Conservation (phyloP, 2,888 invertebrate genomes). For the Amblyteles armatorius region DNA sequence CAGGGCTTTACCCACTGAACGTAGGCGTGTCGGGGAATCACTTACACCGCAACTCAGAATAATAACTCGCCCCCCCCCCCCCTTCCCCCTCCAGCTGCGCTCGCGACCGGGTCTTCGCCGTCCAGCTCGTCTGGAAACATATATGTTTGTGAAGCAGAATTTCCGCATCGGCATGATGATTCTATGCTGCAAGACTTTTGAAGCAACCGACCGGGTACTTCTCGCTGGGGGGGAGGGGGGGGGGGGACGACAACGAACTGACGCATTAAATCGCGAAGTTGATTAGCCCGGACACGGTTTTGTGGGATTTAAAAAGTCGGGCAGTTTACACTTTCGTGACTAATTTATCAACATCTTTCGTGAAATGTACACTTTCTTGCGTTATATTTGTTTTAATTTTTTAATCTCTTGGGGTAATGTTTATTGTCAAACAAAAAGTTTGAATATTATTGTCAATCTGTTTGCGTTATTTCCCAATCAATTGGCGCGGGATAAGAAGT, state of each 20-base stretch:
- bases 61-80: slow-evolving; percentile 27
- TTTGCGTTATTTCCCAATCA: background rate
- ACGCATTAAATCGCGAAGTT: slow-evolving; percentile 1
- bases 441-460: background rate
- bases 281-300: background rate
- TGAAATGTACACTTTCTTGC: background rate
- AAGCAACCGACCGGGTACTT: slow-evolving; percentile 1
- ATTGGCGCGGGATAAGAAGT: background rate
- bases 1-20: slow-evolving; percentile 38
- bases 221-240: background rate
- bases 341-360: background rate
- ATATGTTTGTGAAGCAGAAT: slow-evolving; percentile 41
- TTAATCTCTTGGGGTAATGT: background rate
- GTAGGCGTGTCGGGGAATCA: slow-evolving; percentile 61
- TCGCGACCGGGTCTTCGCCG: background rate
- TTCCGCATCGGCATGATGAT: slow-evolving; percentile 52
- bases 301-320: background rate
- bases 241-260: background rate
- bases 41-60: slow-evolving; percentile 43
- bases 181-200: slow-evolving; percentile 42
- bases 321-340: background rate
- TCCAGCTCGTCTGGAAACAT: slow-evolving; percentile 16
- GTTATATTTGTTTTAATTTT: background rate
- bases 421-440: background rate
- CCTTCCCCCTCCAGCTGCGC: background rate